phyloP scores from a whole-genome alignment of 2,888 invertebrate genomes.

The Coelogynopora nodosa region DNA sequence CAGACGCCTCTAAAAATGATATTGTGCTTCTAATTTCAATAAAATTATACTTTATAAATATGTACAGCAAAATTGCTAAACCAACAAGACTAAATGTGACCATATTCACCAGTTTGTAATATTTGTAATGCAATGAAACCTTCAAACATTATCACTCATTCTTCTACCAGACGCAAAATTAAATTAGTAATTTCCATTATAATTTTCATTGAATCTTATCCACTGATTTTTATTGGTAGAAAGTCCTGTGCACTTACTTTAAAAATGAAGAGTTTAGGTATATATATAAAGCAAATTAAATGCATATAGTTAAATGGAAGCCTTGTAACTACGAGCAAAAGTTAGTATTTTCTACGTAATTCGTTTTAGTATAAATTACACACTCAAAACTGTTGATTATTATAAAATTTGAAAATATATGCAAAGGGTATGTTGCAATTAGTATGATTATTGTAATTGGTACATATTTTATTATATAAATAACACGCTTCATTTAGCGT shows the following conservation, averaged over 20 bases:
- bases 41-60: neutral
- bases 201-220: neutral
- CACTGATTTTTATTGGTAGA: neutral
- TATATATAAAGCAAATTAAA: neutral
- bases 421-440: neutral
- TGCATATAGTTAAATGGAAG: neutral
- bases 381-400: neutral
- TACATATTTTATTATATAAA: neutral
- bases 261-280: neutral
- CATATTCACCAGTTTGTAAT: neutral
- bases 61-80: neutral
- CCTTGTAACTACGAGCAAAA: neutral
- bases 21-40: neutral
- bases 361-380: neutral
- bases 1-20: neutral
- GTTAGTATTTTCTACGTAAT: neutral
- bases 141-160: neutral
- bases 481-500: neutral
- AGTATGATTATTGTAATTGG: neutral
- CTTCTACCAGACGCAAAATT: neutral
- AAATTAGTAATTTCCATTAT: neutral
- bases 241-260: neutral
- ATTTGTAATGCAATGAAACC: neutral
- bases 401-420: neutral
- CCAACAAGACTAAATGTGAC: neutral